Evolutionary conservation across 2,797 vertebrate species (phyloP).

Genomic region (Mormyrus proboscirostris): DNA sequence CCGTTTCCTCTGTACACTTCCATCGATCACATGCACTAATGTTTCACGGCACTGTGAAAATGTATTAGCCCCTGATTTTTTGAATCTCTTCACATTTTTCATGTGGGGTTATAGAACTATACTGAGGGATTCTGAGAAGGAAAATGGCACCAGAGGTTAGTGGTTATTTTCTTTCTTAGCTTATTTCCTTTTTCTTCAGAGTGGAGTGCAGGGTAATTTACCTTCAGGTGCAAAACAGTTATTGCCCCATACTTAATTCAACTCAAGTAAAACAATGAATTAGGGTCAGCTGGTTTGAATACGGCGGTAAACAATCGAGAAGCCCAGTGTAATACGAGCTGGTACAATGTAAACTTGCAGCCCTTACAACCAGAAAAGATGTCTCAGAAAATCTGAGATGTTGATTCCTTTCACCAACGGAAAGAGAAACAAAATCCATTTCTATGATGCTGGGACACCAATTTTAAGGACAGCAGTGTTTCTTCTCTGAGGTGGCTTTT

Average conservation of each 20-base stretch:
- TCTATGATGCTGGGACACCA: not conserved
- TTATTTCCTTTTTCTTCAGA: not conserved
- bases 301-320: not conserved
- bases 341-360: not conserved
- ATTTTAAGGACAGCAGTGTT: not conserved
- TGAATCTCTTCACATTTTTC: not conserved
- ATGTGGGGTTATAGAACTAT: not conserved
- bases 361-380: not conserved
- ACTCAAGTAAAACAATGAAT: not conserved
- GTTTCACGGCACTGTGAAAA: not conserved
- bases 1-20: not conserved
- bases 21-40: not conserved
- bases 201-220: not conserved
- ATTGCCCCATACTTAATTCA: not conserved
- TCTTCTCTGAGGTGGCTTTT: not conserved
- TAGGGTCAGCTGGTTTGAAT: not conserved
- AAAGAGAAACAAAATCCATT: not conserved
- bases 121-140: not conserved
- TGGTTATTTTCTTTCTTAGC: not conserved
- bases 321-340: not conserved
- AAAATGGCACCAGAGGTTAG: not conserved
- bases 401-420: not conserved
- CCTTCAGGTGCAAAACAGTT: not conserved
- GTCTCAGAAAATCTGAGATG: not conserved
- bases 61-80: not conserved